Percentiles rank a stretch among this genome's conserved stretches.
These are phyloP conservation scores for Clupea harengus DNA, from an alignment of 2,113 vertebrate genomes.

Conservation along the genomic window DNA sequence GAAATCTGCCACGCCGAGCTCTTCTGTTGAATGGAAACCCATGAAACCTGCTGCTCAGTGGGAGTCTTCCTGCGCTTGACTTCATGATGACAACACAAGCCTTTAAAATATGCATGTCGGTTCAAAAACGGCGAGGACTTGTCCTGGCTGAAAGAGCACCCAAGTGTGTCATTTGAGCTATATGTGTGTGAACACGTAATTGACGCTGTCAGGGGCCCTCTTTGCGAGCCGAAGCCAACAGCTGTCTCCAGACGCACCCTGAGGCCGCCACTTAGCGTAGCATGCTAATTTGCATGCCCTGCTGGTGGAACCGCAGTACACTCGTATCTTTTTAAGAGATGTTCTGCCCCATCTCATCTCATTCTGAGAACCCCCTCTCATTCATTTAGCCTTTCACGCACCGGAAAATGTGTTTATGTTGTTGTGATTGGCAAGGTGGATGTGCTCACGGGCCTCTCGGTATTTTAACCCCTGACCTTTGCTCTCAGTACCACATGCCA, in stretches of 20 bases:
- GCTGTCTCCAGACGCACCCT: constrained; percentile 31
- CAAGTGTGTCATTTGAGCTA: neutral
- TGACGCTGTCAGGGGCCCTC: constrained; percentile 22
- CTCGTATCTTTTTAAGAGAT: neutral
- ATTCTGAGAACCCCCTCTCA: neutral
- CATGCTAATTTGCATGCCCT: constrained; percentile 25
- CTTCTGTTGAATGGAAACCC: neutral
- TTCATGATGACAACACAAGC: neutral
- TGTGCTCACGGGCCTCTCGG: neutral
- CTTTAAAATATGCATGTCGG: neutral
- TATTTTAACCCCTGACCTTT: neutral
- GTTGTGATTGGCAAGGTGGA: neutral
- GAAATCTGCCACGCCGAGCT: neutral
- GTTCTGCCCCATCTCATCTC: neutral
- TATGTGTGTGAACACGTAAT: constrained; percentile 25
- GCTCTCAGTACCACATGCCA: neutral
- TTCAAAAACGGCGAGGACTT: neutral
- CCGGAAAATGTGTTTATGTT: neutral
- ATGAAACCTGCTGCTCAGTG: neutral
- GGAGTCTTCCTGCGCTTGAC: neutral
- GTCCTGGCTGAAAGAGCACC: neutral
- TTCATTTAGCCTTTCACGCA: neutral
- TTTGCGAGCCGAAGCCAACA: constrained; percentile 26
- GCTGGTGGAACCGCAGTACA: neutral
- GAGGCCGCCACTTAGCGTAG: constrained; percentile 9